Conservation (phyloP, 2,113 vertebrate species). For the Camelus dromedarius region DNA sequence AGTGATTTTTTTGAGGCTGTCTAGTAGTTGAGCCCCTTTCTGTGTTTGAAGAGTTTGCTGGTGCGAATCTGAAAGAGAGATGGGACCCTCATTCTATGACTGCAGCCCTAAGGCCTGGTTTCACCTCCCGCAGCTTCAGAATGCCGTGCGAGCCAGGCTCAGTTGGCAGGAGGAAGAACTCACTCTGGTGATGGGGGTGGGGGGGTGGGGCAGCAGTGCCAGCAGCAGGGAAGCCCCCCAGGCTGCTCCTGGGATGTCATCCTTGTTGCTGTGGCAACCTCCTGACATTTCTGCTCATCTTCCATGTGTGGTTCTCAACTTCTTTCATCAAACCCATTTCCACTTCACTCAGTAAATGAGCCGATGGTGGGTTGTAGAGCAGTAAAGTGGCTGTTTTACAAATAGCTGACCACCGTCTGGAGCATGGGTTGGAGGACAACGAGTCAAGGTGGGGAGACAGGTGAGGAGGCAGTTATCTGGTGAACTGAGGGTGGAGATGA, state of each 20-base stretch:
- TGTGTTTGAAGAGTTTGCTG: neutral
- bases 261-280: neutral
- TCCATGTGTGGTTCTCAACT: neutral
- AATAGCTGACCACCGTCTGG: neutral
- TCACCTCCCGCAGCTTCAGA: neutral
- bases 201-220: neutral
- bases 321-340: neutral
- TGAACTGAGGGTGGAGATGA: neutral
- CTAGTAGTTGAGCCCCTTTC: neutral
- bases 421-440: neutral
- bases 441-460: neutral
- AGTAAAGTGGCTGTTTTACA: neutral
- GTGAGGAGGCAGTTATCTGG: neutral
- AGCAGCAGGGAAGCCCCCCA: neutral
- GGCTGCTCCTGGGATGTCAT: neutral
- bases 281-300: neutral
- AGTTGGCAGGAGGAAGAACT: neutral
- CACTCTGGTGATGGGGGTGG: neutral
- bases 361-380: neutral
- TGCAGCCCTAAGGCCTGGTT: neutral
- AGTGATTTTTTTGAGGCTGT: neutral
- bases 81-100: neutral
- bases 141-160: neutral
- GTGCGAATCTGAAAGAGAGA: neutral
- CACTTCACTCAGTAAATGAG: neutral